Base-by-base conservation (phyloP, 2,888 invertebrate species). In the Dicyrtoma fusca region DNA sequence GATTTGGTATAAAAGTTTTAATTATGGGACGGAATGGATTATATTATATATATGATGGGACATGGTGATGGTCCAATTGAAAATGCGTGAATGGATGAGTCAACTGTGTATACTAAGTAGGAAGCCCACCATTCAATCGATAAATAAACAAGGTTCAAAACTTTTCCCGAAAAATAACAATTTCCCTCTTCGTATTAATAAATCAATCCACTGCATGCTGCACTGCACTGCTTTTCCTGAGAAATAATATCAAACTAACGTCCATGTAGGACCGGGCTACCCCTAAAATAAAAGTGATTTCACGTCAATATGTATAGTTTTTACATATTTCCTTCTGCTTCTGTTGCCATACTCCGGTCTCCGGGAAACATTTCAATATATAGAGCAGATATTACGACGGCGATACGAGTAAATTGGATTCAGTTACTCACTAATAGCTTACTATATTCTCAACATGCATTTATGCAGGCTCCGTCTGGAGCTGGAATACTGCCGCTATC, bases 141-240 rank as follows among this genome's bases (percentile, higher is more conserved):
- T 64, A 64, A 64, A 64, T 64, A 64, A 25, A 64, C 49, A 64
- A 64, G 47, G 64, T 45, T 64, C 21, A n/a, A 21, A 44, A 17
- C 42, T 63, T 64, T 64, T 64, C 64, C 23, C 47, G 64, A 49
- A 64, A 64, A 64, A 64, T 64, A 49, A 64, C 64, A 47, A 64
- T 64, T 64, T 64, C 49, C 61, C 61, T 61, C 49, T 49, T 5
- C n/a, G 49, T 49, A 49, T 19, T 61, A 61, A 64, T 49, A 47
- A 64, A 64, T 64, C 49, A 64, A 64, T 49, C 51, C 14, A 45
- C 47, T 34, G 34, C 34, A 34, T 34, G 34, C 34, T 34, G 34
- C 34, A 34, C 34, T 64, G 49, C 51, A 34, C 34, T 64, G 49
- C 51, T 47, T 64, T 62, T 51, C 64, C 47, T 64, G 25, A 64